Evolutionary conservation across 1,140 invertebrate species (phyloP).

Genomic region (Scaptomyza pallida): DNA sequence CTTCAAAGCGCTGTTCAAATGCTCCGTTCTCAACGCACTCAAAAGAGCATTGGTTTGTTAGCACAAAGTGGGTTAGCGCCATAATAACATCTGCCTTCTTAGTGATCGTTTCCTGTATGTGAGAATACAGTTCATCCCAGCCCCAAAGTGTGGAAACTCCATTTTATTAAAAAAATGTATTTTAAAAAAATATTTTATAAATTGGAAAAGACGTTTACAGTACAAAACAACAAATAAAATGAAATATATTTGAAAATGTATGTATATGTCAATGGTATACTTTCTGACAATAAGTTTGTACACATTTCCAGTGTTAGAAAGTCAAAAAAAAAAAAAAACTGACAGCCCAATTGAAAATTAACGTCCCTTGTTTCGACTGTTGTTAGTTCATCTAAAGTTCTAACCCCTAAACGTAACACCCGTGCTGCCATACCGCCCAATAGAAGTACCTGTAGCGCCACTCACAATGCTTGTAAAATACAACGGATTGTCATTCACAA

Average conservation of each 20-base stretch:
- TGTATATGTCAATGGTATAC: not conserved
- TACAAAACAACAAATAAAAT: not conserved
- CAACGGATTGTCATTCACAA: not conserved
- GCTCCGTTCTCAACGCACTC: slow-evolving; percentile 89
- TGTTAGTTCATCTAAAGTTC: too few relatives aligned
- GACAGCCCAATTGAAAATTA: too few relatives aligned
- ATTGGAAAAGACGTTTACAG: not conserved
- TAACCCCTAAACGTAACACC: too few relatives aligned
- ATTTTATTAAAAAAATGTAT: too few relatives aligned
- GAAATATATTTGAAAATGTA: not conserved
- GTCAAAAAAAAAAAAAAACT: not conserved
- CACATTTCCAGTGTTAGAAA: not conserved
- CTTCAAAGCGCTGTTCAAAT: too few relatives aligned
- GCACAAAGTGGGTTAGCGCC: slow-evolving; percentile 88
- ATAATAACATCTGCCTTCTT: slow-evolving; percentile 89
- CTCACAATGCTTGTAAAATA: slow-evolving; percentile 23
- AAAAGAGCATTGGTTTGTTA: slow-evolving; percentile 87
- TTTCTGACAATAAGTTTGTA: not conserved
- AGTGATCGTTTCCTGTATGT: slow-evolving; percentile 86
- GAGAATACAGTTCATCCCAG: slow-evolving; percentile 88
- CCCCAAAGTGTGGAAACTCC: slow-evolving; percentile 85
- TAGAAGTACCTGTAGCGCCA: not conserved
- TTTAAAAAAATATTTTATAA: too few relatives aligned
- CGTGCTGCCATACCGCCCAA: too few relatives aligned
- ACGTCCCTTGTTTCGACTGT: too few relatives aligned